Evolutionary conservation across 2,113 vertebrate genomes (phyloP).

Genomic region (Tylochromis polylepis): DNA sequence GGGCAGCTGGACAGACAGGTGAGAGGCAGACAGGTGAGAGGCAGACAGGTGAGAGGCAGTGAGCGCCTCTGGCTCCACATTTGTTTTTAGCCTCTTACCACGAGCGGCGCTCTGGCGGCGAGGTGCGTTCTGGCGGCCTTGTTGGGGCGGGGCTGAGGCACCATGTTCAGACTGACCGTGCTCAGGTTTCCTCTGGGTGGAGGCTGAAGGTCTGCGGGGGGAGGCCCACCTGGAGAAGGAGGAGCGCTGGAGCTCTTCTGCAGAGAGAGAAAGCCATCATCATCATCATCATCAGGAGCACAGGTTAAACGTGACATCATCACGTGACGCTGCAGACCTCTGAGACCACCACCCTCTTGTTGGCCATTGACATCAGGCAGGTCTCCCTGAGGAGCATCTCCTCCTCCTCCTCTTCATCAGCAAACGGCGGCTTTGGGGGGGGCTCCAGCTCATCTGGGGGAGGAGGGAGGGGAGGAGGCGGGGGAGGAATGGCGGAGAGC

Average conservation of each 20-base stretch:
- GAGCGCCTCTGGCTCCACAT: not conserved
- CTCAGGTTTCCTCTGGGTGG: slow-evolving; percentile 78
- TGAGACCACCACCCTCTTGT: slow-evolving; percentile 73
- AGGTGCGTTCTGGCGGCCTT: slow-evolving; percentile 82
- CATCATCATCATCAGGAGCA: not conserved
- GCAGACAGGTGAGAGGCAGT: not conserved
- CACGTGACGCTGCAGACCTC: not conserved
- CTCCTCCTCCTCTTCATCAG: slow-evolving; percentile 96
- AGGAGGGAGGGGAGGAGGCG: slow-evolving; percentile 80
- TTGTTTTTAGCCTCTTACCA: slow-evolving; percentile 53
- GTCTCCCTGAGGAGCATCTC: slow-evolving; percentile 97
- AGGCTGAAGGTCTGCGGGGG: slow-evolving; percentile 35
- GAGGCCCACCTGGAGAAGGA: slow-evolving; percentile 76
- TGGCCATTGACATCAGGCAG: slow-evolving; percentile 89
- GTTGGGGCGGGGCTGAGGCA: slow-evolving; percentile 75
- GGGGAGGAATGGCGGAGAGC: slow-evolving; percentile 73
- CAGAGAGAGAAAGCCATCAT: slow-evolving; percentile 3
- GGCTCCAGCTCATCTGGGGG: slow-evolving; percentile 82
- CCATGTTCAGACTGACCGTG: slow-evolving; percentile 83
- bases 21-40: not conserved
- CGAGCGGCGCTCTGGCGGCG: slow-evolving; percentile 67
- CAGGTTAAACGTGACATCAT: not conserved
- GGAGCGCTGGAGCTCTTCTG: slow-evolving; percentile 80
- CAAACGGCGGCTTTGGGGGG: slow-evolving; percentile 94
- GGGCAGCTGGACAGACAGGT: slow-evolving; percentile 76